Conservation (phyloP, 2,888 invertebrate species). For the Maniola hyperantus region DNA sequence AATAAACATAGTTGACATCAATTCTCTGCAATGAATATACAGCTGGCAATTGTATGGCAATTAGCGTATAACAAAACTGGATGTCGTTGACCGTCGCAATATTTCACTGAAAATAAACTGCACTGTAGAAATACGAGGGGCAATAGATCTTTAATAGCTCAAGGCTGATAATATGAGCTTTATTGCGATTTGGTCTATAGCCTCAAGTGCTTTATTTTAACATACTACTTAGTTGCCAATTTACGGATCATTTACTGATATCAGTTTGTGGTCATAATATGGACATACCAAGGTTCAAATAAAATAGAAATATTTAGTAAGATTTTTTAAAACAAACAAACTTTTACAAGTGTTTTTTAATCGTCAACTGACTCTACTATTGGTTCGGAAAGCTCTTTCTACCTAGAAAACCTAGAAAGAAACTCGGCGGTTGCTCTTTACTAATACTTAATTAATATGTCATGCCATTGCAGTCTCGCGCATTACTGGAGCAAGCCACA, state of each 20-base stretch:
- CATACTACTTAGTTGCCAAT: conserved; percentile 16
- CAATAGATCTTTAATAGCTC: conserved; percentile 39
- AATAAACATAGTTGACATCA: background rate
- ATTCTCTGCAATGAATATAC: conserved; percentile 1
- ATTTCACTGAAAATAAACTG: conserved; percentile 42
- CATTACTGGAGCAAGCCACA: too few relatives aligned
- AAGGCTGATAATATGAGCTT: conserved; percentile 42
- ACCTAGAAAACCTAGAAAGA: too few relatives aligned
- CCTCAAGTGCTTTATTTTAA: conserved; percentile 27
- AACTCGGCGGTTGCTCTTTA: too few relatives aligned
- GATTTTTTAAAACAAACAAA: too few relatives aligned
- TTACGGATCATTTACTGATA: background rate
- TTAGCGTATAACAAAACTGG: conserved; percentile 51
- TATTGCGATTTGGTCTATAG: conserved; percentile 33
- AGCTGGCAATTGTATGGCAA: conserved; percentile 34
- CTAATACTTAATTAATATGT: too few relatives aligned
- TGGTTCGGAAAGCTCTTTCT: too few relatives aligned
- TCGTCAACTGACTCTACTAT: too few relatives aligned
- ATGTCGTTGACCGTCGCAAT: conserved; percentile 59
- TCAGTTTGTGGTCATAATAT: background rate
- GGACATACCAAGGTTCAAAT: background rate
- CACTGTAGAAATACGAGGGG: conserved; percentile 38
- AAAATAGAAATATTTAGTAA: too few relatives aligned
- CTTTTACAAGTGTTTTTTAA: too few relatives aligned
- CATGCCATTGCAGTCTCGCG: too few relatives aligned